phyloP scores from a whole-genome alignment of 2,797 vertebrate genomes.

The Onychomys torridus region DNA sequence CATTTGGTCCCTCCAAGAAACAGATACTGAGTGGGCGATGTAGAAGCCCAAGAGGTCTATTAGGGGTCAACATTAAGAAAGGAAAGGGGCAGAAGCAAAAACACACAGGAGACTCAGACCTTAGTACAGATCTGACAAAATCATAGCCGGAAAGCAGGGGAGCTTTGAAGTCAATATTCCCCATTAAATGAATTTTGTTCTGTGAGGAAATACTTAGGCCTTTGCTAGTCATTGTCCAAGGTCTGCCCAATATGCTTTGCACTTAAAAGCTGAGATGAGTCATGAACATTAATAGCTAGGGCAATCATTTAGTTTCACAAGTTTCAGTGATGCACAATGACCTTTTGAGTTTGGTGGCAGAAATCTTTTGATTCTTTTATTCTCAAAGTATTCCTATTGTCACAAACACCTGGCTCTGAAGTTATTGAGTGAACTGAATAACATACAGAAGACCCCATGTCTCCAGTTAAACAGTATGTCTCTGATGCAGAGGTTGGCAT shows the following conservation, averaged over 20 bases:
- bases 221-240: neutral
- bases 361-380: slow-evolving; percentile 32
- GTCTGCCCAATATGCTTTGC: neutral
- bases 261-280: slow-evolving; percentile 11
- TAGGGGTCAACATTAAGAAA: slow-evolving; percentile 39
- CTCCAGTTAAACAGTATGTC: neutral
- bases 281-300: neutral
- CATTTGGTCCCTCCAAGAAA: neutral
- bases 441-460: neutral
- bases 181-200: neutral
- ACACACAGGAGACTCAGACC: neutral
- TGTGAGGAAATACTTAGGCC: neutral
- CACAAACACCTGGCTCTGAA: neutral
- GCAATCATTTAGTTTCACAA: neutral
- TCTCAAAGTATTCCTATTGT: neutral
- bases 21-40: neutral
- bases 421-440: neutral
- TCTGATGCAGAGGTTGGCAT: neutral
- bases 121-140: neutral
- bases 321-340: neutral
- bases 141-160: neutral
- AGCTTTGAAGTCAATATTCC: neutral
- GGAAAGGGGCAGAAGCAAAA: neutral
- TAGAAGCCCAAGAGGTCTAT: neutral
- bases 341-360: neutral